Conservation (phyloP, 2,888 invertebrate genomes). For the Drosophila seclusa region DNA sequence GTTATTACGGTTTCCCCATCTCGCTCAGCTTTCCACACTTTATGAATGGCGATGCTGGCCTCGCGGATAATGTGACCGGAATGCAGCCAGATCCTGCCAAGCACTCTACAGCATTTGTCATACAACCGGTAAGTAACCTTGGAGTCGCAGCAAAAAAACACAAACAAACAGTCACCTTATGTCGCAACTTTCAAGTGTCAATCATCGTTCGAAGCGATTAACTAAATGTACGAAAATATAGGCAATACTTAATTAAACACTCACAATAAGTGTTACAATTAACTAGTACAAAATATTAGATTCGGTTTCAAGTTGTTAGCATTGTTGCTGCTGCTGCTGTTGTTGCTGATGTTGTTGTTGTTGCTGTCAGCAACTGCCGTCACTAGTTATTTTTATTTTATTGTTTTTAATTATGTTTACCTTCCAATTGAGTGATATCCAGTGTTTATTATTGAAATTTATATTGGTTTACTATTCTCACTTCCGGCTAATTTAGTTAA, state of each 20-base stretch:
- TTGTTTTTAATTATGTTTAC: constrained; percentile 13
- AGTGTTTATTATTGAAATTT: constrained; percentile 31
- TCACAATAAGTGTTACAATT: constrained; percentile 46
- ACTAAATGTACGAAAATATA: constrained; percentile 32
- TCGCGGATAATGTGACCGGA: constrained; percentile 89
- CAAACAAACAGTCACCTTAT: constrained; percentile 9
- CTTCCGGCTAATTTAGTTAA: constrained; percentile 70
- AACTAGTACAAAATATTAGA: constrained; percentile 29
- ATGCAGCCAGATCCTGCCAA: constrained; percentile 87
- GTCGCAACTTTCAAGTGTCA: constrained; percentile 60
- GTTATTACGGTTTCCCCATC: constrained; percentile 96
- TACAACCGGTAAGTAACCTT: constrained; percentile 89
- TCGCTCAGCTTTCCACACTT: constrained; percentile 95
- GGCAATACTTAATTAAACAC: constrained; percentile 43
- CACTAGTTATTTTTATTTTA: constrained; percentile 14
- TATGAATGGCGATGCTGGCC: constrained; percentile 89
- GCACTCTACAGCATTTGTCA: constrained; percentile 90
- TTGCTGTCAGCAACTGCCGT: constrained; percentile 21
- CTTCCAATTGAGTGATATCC: constrained; percentile 30
- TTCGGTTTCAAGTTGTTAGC: constrained; percentile 16
- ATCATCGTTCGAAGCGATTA: constrained; percentile 37
- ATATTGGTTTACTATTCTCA: constrained; percentile 48
- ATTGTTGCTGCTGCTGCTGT: constrained; percentile 19
- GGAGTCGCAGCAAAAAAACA: constrained; percentile 4
- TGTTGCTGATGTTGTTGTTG: constrained; percentile 1